Percentiles rank a stretch among this genome's conserved stretches.
Evolutionary conservation across 2,888 invertebrate species (phyloP).

Genomic region (Troilus luridus): DNA sequence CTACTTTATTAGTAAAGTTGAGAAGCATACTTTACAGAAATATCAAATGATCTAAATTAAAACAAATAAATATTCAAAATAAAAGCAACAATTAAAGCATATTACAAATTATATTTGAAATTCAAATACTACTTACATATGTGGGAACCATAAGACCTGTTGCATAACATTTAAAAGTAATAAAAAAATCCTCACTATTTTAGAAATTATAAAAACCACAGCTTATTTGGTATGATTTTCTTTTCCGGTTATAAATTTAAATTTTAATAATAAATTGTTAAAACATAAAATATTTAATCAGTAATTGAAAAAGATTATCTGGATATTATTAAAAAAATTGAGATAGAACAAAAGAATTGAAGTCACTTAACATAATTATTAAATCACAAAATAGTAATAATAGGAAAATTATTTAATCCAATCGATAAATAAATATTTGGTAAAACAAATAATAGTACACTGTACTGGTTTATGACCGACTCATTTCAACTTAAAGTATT

Average conservation of each 20-base stretch:
- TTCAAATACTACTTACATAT: slow-evolving; percentile 26
- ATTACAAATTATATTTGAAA: slow-evolving; percentile 19
- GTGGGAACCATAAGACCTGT: background rate
- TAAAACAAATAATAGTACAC: background rate
- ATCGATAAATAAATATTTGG: background rate
- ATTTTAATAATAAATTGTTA: background rate
- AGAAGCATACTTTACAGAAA: background rate
- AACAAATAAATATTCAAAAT: slow-evolving; percentile 3
- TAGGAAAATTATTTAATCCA: background rate
- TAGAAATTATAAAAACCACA: background rate
- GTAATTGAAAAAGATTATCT: background rate
- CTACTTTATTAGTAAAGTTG: background rate
- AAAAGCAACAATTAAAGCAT: slow-evolving; percentile 30
- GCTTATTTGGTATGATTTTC: background rate
- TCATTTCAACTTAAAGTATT: no score
- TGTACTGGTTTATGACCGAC: background rate
- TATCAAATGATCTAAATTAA: background rate
- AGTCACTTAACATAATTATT: background rate
- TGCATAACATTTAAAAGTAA: slow-evolving; percentile 12
- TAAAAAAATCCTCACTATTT: background rate
- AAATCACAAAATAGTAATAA: background rate
- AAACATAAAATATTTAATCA: background rate
- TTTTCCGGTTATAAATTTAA: background rate
- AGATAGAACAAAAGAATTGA: background rate
- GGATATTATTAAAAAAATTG: background rate